Evolutionary conservation across 1,140 invertebrate species (phyloP).

Genomic region (Bombus terrestris): DNA sequence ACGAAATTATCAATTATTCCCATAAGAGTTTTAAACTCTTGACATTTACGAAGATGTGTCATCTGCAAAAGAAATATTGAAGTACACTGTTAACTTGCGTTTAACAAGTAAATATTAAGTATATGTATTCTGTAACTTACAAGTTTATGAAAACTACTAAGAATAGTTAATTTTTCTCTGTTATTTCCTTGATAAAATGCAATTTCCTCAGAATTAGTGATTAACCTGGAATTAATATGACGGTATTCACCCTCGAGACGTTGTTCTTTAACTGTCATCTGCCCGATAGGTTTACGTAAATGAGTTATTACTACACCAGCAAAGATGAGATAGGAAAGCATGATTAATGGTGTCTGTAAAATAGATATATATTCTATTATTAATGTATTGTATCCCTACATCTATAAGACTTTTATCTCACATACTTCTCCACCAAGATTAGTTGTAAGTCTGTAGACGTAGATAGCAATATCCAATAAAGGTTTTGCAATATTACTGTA

Average conservation of each 20-base stretch:
- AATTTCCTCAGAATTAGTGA: conserved; percentile 98
- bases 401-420: conserved; percentile 54
- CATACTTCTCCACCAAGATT: conserved; percentile 90
- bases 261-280: conserved; percentile 96
- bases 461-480: conserved; percentile 96
- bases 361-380: conserved; percentile 16
- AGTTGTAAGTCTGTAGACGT: conserved; percentile 94
- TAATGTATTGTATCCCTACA: neutral
- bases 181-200: conserved; percentile 98
- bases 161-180: conserved; percentile 93
- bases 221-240: conserved; percentile 97
- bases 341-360: conserved; percentile 90
- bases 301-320: conserved; percentile 92
- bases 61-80: conserved; percentile 80
- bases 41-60: conserved; percentile 92
- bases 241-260: conserved; percentile 98
- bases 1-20: conserved; percentile 98
- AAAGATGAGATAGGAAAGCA: conserved; percentile 93
- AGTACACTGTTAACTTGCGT: neutral
- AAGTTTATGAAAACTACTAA: conserved; percentile 95
- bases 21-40: conserved; percentile 96
- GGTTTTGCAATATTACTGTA: conserved; percentile 99
- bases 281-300: conserved; percentile 92
- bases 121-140: conserved; percentile 82
- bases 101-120: neutral